Conservation (phyloP, 2,888 invertebrate genomes). For the Orthosia gracilis region DNA sequence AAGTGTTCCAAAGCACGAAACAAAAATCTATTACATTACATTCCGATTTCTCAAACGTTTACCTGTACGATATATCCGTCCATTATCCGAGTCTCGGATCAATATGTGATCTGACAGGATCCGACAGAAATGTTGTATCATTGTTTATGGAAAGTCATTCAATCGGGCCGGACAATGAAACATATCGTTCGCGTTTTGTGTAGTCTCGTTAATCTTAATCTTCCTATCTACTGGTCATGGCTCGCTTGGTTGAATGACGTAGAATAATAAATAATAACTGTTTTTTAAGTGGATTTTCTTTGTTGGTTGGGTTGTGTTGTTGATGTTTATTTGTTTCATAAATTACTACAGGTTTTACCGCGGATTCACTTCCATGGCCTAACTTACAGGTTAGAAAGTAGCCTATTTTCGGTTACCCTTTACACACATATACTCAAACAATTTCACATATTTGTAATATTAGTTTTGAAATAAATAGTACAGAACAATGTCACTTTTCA, state of each 20-base stretch:
- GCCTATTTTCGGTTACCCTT: no score
- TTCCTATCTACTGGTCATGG: constrained; percentile 81
- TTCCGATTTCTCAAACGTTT: constrained; percentile 64
- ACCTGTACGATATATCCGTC: constrained; percentile 68
- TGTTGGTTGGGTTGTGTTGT: constrained; percentile 28
- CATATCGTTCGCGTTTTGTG: constrained; percentile 81
- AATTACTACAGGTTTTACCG: no score
- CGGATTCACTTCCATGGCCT: no score
- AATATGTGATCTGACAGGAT: constrained; percentile 60
- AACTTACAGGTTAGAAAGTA: no score
- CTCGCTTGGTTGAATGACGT: constrained; percentile 71
- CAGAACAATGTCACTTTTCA: no score
- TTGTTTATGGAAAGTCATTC: constrained; percentile 88
- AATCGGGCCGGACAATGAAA: constrained; percentile 83
- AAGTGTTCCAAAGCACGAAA: constrained; percentile 58
- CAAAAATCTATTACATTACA: constrained; percentile 64
- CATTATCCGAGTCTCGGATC: constrained; percentile 74
- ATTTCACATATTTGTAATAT: no score
- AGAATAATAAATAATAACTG: constrained; percentile 69
- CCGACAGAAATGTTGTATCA: constrained; percentile 79
- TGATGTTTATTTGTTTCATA: constrained; percentile 3
- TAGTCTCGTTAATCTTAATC: constrained; percentile 87
- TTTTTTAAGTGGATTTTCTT: constrained; percentile 40
- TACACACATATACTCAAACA: no score
- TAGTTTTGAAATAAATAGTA: no score